A percentile compares a stretch with the other conserved stretches of the same genome.
These are phyloP conservation scores for Epinephelus cyanopodus DNA, from an alignment of 2,113 vertebrate genomes.

Conservation along the genomic window DNA sequence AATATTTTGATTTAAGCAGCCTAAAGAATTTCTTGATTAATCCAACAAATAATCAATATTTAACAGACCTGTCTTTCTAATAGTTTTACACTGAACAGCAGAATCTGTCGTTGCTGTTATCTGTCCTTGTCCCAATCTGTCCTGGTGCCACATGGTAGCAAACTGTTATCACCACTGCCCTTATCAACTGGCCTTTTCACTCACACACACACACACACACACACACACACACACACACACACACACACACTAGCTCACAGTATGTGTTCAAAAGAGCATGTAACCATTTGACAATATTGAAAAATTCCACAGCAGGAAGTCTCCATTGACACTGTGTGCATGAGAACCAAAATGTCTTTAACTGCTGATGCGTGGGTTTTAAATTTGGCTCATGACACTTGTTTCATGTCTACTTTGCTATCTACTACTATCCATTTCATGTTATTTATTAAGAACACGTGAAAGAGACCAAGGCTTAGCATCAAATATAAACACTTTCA, in stretches of 20 bases:
- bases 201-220: slow-evolving; percentile 7
- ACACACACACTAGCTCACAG: neutral
- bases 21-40: neutral
- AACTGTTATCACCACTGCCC: slow-evolving; percentile 54
- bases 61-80: neutral
- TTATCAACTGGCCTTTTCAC: slow-evolving; percentile 63
- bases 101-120: neutral
- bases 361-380: neutral
- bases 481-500: neutral
- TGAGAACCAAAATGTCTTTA: neutral
- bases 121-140: slow-evolving; percentile 58
- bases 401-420: too few relatives aligned
- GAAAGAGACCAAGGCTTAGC: too few relatives aligned
- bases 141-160: slow-evolving; percentile 52
- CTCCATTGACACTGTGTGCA: neutral
- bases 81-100: neutral
- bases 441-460: neutral
- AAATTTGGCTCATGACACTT: neutral
- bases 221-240: slow-evolving; percentile 19
- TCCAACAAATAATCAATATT: neutral
- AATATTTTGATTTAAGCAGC: neutral
- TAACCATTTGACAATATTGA: neutral
- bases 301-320: neutral
- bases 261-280: neutral
- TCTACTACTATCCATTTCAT: neutral